These are phyloP conservation scores for Sula dactylatra DNA, from an alignment of 2,113 vertebrate species.

Conservation along the genomic window DNA sequence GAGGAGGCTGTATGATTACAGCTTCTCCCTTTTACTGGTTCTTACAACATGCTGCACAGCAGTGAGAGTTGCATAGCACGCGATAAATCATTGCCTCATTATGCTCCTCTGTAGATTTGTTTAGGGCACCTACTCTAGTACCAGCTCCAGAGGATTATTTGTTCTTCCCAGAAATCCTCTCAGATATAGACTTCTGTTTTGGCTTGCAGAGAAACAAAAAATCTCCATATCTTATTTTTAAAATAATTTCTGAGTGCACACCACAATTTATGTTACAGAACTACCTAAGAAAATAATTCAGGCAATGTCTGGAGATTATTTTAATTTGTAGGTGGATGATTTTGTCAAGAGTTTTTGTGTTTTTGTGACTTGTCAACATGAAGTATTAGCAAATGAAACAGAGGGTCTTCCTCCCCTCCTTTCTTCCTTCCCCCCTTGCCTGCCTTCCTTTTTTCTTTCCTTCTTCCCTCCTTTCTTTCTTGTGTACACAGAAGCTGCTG, in stretches of 20 bases:
- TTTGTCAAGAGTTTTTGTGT: background rate
- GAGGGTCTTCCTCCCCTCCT: background rate
- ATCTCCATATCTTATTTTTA: background rate
- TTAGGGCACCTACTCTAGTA: slow-evolving; percentile 15
- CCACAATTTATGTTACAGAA: background rate
- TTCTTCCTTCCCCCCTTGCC: background rate
- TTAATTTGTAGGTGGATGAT: background rate
- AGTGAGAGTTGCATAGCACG: background rate
- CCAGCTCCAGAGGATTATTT: background rate
- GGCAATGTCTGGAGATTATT: background rate
- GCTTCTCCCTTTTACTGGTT: slow-evolving; percentile 17
- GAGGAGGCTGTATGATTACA: background rate
- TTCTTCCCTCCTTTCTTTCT: background rate
- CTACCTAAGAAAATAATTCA: background rate
- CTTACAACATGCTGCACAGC: background rate
- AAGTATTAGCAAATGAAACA: background rate
- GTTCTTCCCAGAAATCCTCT: slow-evolving; percentile 19
- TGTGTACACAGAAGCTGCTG: background rate
- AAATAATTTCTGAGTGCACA: background rate
- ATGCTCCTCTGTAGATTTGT: slow-evolving; percentile 49
- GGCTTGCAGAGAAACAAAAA: background rate
- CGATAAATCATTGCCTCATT: slow-evolving; percentile 62
- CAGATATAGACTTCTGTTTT: background rate
- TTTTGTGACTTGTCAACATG: slow-evolving; percentile 3
- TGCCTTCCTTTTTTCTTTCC: background rate